Evolutionary conservation across 2,888 invertebrate genomes (phyloP).

Genomic region (Machimus atricapillus): DNA sequence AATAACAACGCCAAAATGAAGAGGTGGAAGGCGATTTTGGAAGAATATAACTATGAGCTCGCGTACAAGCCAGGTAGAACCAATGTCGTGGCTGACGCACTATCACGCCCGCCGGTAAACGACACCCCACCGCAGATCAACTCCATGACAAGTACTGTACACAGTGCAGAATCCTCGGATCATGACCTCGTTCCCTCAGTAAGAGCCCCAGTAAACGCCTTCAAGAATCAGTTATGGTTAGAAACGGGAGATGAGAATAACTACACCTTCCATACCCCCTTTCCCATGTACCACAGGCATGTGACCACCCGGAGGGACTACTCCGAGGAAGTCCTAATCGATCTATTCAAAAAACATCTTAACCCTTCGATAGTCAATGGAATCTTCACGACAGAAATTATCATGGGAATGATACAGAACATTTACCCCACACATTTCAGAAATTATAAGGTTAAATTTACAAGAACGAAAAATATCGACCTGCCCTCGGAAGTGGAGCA

Average conservation of each 20-base stretch:
- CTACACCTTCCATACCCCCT: not conserved
- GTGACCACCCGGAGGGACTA: not conserved
- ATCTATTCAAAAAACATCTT: slow-evolving; percentile 3
- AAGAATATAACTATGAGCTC: slow-evolving; percentile 45
- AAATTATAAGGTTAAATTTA: slow-evolving; percentile 3
- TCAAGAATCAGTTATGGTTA: not conserved
- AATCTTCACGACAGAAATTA: not conserved
- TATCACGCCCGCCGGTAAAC: slow-evolving; percentile 21
- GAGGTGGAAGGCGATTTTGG: not conserved
- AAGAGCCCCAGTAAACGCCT: slow-evolving; percentile 19
- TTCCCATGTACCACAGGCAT: not conserved
- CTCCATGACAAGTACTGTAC: slow-evolving; percentile 23
- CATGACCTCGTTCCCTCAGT: slow-evolving; percentile 37
- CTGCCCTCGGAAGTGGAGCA: not conserved
- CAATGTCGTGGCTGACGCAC: slow-evolving; percentile 50
- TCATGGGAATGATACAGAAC: slow-evolving; percentile 17
- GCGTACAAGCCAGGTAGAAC: slow-evolving; percentile 55
- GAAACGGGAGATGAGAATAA: not conserved
- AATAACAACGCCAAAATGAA: slow-evolving; percentile 38
- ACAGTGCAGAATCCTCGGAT: slow-evolving; percentile 34
- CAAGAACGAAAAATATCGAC: not conserved
- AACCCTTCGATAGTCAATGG: slow-evolving; percentile 17
- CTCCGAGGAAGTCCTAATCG: not conserved
- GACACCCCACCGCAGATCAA: slow-evolving; percentile 9
- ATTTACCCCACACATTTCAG: not conserved